Percentiles rank a stretch among this genome's conserved stretches.
Conservation (phyloP, 2,797 vertebrate genomes). For the Syngnathus acus region DNA sequence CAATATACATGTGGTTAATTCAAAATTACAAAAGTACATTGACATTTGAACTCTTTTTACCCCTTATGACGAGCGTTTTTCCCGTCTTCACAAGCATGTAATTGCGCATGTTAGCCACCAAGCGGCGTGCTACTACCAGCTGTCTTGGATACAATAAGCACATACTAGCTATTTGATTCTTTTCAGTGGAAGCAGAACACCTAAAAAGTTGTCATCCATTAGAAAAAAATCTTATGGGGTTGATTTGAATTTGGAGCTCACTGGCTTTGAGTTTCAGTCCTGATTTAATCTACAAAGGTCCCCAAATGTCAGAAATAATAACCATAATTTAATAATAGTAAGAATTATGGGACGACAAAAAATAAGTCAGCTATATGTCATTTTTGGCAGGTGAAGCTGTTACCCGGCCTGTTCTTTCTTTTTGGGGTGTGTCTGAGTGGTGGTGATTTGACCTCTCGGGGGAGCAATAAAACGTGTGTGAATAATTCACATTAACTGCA, state of each 20-base stretch:
- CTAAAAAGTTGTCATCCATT: neutral
- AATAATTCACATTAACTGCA: slow-evolving; percentile 45
- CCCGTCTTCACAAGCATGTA: too few relatives aligned
- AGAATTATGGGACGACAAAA: neutral
- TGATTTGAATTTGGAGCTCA: neutral
- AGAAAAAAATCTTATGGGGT: neutral
- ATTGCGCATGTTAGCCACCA: neutral
- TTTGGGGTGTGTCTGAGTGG: slow-evolving; percentile 22
- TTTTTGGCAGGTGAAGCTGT: neutral
- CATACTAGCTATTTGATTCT: neutral
- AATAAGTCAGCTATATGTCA: neutral
- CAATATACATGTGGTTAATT: too few relatives aligned
- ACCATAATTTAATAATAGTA: neutral
- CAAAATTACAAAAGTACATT: too few relatives aligned
- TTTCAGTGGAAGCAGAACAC: neutral
- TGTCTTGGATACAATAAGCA: neutral
- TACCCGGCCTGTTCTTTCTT: neutral
- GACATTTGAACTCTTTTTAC: too few relatives aligned
- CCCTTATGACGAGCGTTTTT: too few relatives aligned
- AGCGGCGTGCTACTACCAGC: neutral
- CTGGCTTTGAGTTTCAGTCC: neutral
- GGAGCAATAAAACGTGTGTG: slow-evolving; percentile 47
- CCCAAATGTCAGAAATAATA: neutral
- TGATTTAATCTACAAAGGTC: neutral
- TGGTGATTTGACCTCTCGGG: slow-evolving; percentile 34